These are phyloP conservation scores for Callocephalon fimbriatum DNA, from an alignment of 2,113 vertebrate species.

Conservation along the genomic window DNA sequence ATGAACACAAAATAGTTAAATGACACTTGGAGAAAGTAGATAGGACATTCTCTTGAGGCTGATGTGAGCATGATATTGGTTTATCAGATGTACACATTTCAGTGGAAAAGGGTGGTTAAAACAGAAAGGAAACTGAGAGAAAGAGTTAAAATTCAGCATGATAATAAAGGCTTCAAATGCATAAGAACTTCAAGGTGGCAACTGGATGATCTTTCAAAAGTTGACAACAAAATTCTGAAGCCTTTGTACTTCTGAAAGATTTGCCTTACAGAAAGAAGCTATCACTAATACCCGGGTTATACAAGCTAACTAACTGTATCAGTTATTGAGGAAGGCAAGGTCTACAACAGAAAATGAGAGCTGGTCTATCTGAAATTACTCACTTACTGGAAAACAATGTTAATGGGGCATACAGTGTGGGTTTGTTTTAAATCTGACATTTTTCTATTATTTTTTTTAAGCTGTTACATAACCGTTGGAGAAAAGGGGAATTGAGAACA, in stretches of 20 bases:
- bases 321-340: background rate
- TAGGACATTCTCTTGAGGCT: background rate
- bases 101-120: background rate
- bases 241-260: background rate
- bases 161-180: background rate
- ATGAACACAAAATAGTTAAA: background rate
- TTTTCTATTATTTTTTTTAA: background rate
- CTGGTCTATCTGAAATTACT: background rate
- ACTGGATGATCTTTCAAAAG: background rate
- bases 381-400: background rate
- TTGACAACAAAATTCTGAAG: background rate
- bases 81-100: background rate
- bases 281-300: background rate
- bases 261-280: background rate
- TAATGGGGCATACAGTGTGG: background rate
- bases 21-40: background rate
- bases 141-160: background rate
- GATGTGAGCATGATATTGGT: background rate
- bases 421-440: background rate
- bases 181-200: background rate
- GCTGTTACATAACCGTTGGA: background rate
- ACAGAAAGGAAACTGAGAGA: background rate
- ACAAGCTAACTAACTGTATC: background rate
- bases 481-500: background rate
- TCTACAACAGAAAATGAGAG: background rate